Evolutionary conservation across 2,797 vertebrate genomes (phyloP), one percentile per base, ranked within the genome.

Genomic region (Tapera naevia): DNA sequence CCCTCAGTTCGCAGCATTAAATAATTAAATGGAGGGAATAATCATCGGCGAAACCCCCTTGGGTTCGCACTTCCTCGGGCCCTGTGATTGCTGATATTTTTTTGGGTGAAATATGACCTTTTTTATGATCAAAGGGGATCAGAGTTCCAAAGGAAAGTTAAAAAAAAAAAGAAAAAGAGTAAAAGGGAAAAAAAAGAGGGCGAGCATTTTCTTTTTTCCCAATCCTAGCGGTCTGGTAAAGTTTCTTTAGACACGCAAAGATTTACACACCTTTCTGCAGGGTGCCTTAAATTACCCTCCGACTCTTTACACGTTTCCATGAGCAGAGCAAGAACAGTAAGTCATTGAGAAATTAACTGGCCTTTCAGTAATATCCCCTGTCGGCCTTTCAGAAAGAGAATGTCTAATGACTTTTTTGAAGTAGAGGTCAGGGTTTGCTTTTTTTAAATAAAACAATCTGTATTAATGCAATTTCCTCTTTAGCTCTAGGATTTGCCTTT

Each of bases 401-500:
- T 86, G 94, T 67, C 97, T 97, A 95, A 97, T 97, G 97, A 95
- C 96, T 97, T 96, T 97, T 97, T 97, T 98, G 97, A 98, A 97
- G 97, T 97, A 57, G 96, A 94, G 97, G 97, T 98, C 97, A 98
- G 96, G 94, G 96, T 97, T 97, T 95, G 95, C 89, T 94, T 97
- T 98, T 96, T 97, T 97, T 61, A 97, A 97, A 97, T 97, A 97
- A 98, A 98, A 97, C 97, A 97, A 97, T 97, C 97, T 97, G 95
- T 97, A 98, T 97, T 97, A 97, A 97, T 96, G 97, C 96, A 96
- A 96, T 98, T 98, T 98, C 98, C 98, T 98, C 83, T 97, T 85
- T 80, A 91, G 89, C 97, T 86, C n/a, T 66, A 87, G 95, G 83
- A 62, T 64, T 94, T 93, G 79, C 11, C 74, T 24, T 61, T 54